phyloP scores from a whole-genome alignment of 2,888 invertebrate species.

The Shargacucullia verbasci region DNA sequence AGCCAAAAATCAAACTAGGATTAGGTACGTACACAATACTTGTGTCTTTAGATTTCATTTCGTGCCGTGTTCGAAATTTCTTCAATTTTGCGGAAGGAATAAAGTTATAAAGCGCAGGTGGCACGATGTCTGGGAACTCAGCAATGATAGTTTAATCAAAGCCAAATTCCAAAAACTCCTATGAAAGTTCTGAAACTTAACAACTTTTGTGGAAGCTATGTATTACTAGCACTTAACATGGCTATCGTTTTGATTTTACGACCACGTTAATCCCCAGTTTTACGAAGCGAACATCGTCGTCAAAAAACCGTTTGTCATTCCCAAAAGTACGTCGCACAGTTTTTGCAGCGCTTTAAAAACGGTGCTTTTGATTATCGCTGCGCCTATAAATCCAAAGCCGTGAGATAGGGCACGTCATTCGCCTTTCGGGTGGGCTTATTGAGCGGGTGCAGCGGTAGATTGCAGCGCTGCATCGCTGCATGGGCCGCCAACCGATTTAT shows the following conservation, averaged over 20 bases:
- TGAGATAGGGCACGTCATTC: conserved; percentile 59
- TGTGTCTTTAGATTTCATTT: not conserved
- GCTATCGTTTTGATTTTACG: too few species aligned
- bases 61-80: not conserved
- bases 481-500: conserved; percentile 50
- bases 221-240: too few species aligned
- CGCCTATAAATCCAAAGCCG: conserved; percentile 52
- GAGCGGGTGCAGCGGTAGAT: conserved; percentile 51
- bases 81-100: conserved; percentile 17
- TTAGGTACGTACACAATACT: too few species aligned
- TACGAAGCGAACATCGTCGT: not conserved
- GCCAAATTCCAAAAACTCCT: not conserved
- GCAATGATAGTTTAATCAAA: conserved; percentile 19
- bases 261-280: not conserved
- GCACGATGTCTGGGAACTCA: conserved; percentile 17
- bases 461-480: conserved; percentile 47
- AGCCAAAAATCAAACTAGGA: not conserved
- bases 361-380: conserved; percentile 45
- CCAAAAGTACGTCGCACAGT: conserved; percentile 22
- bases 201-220: not conserved
- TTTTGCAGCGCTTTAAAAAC: conserved; percentile 45
- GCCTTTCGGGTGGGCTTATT: conserved; percentile 58
- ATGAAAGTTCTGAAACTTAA: not conserved
- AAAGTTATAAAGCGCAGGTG: conserved; percentile 45
- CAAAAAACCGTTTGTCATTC: conserved; percentile 8